Percentiles rank a stretch among this genome's conserved stretches.
These are phyloP conservation scores for Enteromius argenteus DNA, from an alignment of 2,797 vertebrate genomes.

Conservation along the genomic window DNA sequence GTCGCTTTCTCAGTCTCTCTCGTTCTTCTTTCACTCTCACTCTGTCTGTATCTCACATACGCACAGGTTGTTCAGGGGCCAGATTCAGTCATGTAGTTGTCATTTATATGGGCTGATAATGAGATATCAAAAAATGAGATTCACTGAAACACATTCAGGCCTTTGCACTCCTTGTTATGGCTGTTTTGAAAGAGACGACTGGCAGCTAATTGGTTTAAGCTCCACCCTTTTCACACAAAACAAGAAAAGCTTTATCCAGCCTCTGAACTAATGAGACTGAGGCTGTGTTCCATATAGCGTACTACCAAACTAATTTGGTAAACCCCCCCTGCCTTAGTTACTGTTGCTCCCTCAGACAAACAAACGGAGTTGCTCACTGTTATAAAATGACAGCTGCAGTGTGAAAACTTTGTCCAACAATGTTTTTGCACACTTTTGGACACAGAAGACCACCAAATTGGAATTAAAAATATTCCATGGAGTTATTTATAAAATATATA, in stretches of 20 bases:
- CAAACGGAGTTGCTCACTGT: no score
- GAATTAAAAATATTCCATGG: no score
- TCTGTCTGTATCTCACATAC: background rate
- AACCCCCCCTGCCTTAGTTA: no score
- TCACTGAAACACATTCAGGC: slow-evolving; percentile 29
- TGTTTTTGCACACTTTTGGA: no score
- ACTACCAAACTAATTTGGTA: background rate
- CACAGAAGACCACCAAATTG: no score
- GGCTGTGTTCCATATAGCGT: background rate
- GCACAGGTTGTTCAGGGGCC: background rate
- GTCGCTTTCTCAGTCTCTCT: slow-evolving; percentile 2
- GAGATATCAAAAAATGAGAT: background rate
- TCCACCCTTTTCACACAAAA: background rate
- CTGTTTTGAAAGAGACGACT: background rate
- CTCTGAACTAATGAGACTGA: background rate
- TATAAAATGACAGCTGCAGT: no score
- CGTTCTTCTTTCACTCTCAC: background rate
- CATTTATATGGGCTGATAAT: slow-evolving; percentile 20
- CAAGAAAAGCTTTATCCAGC: background rate
- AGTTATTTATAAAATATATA: no score
- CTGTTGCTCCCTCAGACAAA: no score
- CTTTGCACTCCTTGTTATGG: background rate
- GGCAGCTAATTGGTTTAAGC: slow-evolving; percentile 1
- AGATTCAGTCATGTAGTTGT: slow-evolving; percentile 26
- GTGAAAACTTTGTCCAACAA: no score